Conservation (phyloP, 2,888 invertebrate genomes). For the Dimorphilus gyrociliatus region DNA sequence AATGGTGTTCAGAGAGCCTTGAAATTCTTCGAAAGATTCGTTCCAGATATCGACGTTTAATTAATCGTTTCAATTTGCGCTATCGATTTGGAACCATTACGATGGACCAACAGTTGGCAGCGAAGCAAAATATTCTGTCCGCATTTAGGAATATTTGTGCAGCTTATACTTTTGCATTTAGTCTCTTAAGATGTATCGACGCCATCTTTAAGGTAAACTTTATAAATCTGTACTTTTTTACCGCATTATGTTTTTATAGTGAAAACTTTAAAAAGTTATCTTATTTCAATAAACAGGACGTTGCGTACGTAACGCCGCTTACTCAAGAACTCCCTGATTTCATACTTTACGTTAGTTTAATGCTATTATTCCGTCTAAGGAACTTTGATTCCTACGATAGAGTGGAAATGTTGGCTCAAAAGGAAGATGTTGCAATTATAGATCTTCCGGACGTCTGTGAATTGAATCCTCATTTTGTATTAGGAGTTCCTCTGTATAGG, state of each 20-base stretch:
- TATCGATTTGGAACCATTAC: slow-evolving; percentile 6
- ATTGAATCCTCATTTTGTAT: slow-evolving; percentile 8
- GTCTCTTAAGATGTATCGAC: too few species aligned
- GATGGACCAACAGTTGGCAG: slow-evolving; percentile 9
- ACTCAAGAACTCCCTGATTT: slow-evolving; percentile 8
- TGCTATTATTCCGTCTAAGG: slow-evolving; percentile 9
- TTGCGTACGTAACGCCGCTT: slow-evolving; percentile 9
- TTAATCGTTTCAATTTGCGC: slow-evolving; percentile 8
- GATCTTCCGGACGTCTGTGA: slow-evolving; percentile 9
- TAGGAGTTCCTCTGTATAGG: slow-evolving; percentile 8
- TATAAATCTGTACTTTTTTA: too few species aligned
- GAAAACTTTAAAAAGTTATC: too few species aligned
- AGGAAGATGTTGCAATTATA: slow-evolving; percentile 9
- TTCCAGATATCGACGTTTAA: slow-evolving; percentile 9
- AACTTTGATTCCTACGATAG: slow-evolving; percentile 9
- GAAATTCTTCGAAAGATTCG: slow-evolving; percentile 8
- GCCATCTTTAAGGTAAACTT: too few species aligned
- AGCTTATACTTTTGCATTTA: slow-evolving; percentile 8
- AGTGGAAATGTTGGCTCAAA: slow-evolving; percentile 9
- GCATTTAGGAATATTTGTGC: slow-evolving; percentile 8
- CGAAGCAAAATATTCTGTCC: slow-evolving; percentile 8
- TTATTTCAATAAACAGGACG: too few species aligned
- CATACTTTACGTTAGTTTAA: slow-evolving; percentile 7
- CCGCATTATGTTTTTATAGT: slow-evolving; percentile 9
- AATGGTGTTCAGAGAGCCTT: slow-evolving; percentile 10